Evolutionary conservation across 1,140 invertebrate species (phyloP).

Genomic region (Drosophila sturtevanti): DNA sequence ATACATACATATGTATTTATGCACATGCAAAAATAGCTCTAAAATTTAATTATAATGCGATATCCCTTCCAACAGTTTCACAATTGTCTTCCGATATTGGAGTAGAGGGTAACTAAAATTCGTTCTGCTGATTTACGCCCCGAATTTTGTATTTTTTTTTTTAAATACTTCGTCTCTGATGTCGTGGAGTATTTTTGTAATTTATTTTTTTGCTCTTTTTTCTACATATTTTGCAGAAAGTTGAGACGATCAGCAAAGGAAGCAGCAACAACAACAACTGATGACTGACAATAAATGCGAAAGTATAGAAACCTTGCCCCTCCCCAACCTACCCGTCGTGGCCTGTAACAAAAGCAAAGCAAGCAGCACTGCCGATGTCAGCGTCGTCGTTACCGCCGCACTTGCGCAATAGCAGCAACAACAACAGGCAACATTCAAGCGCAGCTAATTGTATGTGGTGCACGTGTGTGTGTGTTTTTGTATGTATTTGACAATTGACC

Average conservation of each 20-base stretch:
- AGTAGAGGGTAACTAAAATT: neutral
- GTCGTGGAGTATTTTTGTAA: constrained; percentile 3
- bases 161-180: neutral
- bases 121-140: neutral
- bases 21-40: too few relatives aligned
- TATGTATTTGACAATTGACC: constrained; percentile 1
- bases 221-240: constrained; percentile 64
- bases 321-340: constrained; percentile 5
- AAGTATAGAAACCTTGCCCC: constrained; percentile 46
- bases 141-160: constrained; percentile 5
- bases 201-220: constrained; percentile 59
- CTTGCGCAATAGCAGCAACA: constrained; percentile 66
- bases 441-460: constrained; percentile 50
- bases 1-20: too few relatives aligned
- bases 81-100: neutral
- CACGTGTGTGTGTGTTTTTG: constrained; percentile 23
- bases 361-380: constrained; percentile 17
- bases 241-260: constrained; percentile 60
- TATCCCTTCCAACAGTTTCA: too few relatives aligned
- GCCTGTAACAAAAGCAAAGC: constrained; percentile 46
- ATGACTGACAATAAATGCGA: constrained; percentile 50
- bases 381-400: constrained; percentile 23
- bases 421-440: constrained; percentile 53
- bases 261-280: neutral
- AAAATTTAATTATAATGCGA: too few relatives aligned